These are phyloP conservation scores for Euclidia mi DNA, from an alignment of 2,888 invertebrate species.

Conservation along the genomic window DNA sequence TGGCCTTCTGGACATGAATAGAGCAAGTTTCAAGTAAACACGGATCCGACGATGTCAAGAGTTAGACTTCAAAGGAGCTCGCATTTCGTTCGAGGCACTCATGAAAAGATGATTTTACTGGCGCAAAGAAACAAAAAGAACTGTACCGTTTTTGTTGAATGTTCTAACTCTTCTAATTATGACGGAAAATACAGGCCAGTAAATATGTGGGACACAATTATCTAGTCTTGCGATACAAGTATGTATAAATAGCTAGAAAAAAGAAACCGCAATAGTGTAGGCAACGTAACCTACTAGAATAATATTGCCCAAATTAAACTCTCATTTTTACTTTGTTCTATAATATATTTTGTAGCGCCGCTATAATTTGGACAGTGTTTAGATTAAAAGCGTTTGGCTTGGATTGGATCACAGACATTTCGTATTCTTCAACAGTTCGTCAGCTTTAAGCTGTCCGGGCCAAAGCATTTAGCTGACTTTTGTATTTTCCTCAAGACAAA, in stretches of 20 bases:
- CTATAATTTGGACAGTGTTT: slow-evolving; percentile 57
- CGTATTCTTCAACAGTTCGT: slow-evolving; percentile 71
- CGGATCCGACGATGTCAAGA: slow-evolving; percentile 64
- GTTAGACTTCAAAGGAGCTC: slow-evolving; percentile 64
- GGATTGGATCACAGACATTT: slow-evolving; percentile 65
- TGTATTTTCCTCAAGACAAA: slow-evolving; percentile 81
- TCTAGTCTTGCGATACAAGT: slow-evolving; percentile 10
- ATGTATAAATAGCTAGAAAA: slow-evolving; percentile 16
- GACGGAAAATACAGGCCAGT: not conserved
- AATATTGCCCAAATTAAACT: slow-evolving; percentile 39
- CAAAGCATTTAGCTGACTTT: slow-evolving; percentile 79
- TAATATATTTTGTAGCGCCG: slow-evolving; percentile 27
- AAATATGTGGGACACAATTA: slow-evolving; percentile 7
- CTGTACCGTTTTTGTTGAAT: slow-evolving; percentile 12
- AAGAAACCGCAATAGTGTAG: slow-evolving; percentile 21
- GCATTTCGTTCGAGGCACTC: slow-evolving; percentile 44
- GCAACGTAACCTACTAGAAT: slow-evolving; percentile 16
- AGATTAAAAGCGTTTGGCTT: slow-evolving; percentile 61
- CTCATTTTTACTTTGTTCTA: slow-evolving; percentile 35
- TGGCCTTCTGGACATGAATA: slow-evolving; percentile 63
- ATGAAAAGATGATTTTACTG: slow-evolving; percentile 35
- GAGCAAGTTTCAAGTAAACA: slow-evolving; percentile 66
- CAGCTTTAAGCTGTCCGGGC: slow-evolving; percentile 72
- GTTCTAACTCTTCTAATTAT: slow-evolving; percentile 8
- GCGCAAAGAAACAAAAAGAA: slow-evolving; percentile 16